Percentiles rank a stretch among this genome's conserved stretches.
Evolutionary conservation across 2,797 vertebrate genomes (phyloP).

Genomic region (Rallus crepitans): DNA sequence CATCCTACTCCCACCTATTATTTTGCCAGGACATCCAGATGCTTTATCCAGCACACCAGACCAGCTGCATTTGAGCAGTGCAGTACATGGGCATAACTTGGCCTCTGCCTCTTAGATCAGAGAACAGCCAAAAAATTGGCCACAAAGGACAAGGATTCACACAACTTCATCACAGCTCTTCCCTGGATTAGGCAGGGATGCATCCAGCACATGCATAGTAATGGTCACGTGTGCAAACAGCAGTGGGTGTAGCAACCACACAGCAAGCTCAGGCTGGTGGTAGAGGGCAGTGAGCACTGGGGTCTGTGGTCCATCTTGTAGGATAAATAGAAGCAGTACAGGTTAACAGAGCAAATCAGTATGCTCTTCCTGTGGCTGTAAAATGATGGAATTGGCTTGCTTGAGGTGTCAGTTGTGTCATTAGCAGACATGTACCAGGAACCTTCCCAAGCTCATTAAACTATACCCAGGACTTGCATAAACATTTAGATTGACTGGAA

Average conservation of each 20-base stretch:
- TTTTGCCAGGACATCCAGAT: neutral
- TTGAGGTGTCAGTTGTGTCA: neutral
- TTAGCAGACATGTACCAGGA: neutral
- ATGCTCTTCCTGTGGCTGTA: neutral
- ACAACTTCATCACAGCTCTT: neutral
- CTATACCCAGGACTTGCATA: neutral
- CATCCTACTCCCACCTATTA: neutral
- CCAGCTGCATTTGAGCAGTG: rapidly evolving
- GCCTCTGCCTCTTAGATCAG: neutral
- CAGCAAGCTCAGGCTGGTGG: rapidly evolving
- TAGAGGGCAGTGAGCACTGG: neutral
- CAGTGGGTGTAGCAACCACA: neutral
- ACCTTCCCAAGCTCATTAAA: constrained; percentile 17
- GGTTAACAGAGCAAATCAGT: neutral
- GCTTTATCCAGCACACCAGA: neutral
- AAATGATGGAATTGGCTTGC: neutral
- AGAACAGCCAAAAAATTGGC: neutral
- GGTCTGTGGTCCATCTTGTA: neutral
- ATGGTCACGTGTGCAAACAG: rapidly evolving
- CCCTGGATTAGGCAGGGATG: neutral
- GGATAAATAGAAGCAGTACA: rapidly evolving
- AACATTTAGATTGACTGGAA: constrained; percentile 36
- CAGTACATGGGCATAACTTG: rapidly evolving
- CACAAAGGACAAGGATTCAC: neutral
- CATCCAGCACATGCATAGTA: rapidly evolving